Evolutionary conservation across 2,797 vertebrate genomes (phyloP), one percentile per base, ranked within the genome.

Genomic region (Halcyon leucocephala): DNA sequence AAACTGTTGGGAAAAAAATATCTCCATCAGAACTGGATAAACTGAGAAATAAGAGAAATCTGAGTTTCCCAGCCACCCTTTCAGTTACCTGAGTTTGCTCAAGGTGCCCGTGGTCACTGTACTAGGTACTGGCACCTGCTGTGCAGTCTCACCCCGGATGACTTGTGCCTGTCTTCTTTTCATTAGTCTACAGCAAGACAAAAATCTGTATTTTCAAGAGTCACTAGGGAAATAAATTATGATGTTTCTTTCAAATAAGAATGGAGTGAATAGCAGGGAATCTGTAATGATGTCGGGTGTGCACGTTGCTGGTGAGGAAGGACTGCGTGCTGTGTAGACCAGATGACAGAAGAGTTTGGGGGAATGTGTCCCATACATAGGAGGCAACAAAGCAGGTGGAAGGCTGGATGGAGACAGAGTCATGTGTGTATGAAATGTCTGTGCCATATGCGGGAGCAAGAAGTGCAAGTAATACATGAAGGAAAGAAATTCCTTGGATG

Each of bases 221-320:
- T 31, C 39, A 41, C 21, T 76, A 26, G 18, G 29, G 49, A 65
- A 77, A 67, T 35, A 81, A 70, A 51, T 66, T 14, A 41, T 5
- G 7, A 31, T 29, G 8, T 46, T 74, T 61, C 19, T 83, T 12
- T 33, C 51, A 86, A 42, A 66, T 33, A 76, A 35, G 44, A 78
- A 83, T n/a, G 15, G 28, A 90, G 17, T 25, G 24, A 86, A 54
- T 41, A 52, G 48, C 48, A 44, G 48, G 12, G 21, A 66, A 11
- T 41, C n/a, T 39, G 24, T 65, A 49, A 49, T 22, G 31, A 35
- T 0, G 1, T 2, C 12, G 20, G 9, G 9, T 3, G 10, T 39
- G 24, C 1, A 0, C 44, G 19, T 10, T 24, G 31, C 7, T 77
- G 35, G 18, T 60, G 55, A 60, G 21, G 72, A 77, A 29, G 29